A percentile compares a stretch with the other conserved stretches of the same genome.
Conservation (phyloP, 2,888 invertebrate genomes). For the Tubulanus polymorphus region DNA sequence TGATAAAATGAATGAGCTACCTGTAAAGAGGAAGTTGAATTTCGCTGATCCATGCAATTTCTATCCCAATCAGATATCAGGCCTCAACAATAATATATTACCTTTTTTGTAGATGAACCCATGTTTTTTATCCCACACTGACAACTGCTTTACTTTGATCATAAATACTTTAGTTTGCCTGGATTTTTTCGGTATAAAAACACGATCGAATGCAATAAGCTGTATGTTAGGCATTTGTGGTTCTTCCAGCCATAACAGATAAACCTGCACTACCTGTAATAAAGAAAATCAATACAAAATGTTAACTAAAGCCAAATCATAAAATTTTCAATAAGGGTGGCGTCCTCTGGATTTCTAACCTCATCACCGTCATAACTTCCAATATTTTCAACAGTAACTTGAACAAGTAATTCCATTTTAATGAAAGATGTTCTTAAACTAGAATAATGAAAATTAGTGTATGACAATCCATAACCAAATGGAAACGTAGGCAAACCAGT, state of each 20-base stretch:
- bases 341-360: constrained; percentile 30
- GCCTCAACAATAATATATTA: constrained; percentile 23
- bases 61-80: constrained; percentile 20
- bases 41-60: background rate
- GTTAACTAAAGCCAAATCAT: background rate
- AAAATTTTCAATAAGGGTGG: too few species aligned
- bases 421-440: constrained; percentile 11
- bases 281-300: background rate
- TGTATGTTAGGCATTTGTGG: constrained; percentile 32
- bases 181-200: constrained; percentile 13
- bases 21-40: background rate
- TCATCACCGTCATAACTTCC: constrained; percentile 39
- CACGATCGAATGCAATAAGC: constrained; percentile 29
- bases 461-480: constrained; percentile 35
- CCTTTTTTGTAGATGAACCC: constrained; percentile 14
- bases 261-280: constrained; percentile 38
- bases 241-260: constrained; percentile 31
- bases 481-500: constrained; percentile 31
- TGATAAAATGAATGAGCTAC: constrained; percentile 18
- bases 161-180: constrained; percentile 16
- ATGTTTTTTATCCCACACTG: constrained; percentile 26
- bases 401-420: constrained; percentile 21
- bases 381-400: constrained; percentile 31
- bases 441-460: constrained; percentile 24
- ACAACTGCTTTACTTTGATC: constrained; percentile 27